Evolutionary conservation across 1,140 invertebrate genomes (phyloP).

Genomic region (Grapholita molesta): DNA sequence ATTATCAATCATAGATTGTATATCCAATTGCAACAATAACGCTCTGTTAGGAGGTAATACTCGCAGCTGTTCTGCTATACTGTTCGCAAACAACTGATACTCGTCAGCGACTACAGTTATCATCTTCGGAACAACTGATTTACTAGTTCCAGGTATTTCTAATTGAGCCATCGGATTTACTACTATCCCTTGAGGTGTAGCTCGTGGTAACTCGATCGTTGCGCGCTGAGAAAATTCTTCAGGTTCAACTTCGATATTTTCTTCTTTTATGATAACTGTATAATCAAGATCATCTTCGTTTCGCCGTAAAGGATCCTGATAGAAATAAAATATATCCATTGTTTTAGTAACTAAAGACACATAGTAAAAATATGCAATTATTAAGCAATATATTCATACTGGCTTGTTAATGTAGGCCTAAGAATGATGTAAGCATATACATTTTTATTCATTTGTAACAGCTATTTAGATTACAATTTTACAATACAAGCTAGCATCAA

Average conservation of each 20-base stretch:
- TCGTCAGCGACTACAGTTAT: constrained; percentile 17
- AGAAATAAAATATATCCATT: neutral
- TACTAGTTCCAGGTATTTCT: neutral
- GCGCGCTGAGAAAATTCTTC: neutral
- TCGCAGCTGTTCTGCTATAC: constrained; percentile 21
- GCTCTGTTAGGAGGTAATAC: constrained; percentile 21
- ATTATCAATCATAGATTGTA: constrained; percentile 24
- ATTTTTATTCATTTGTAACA: too few species aligned
- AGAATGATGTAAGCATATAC: too few species aligned
- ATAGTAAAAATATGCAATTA: neutral
- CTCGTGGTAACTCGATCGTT: neutral
- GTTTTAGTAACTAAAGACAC: neutral
- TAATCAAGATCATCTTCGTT: neutral
- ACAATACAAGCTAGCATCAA: too few species aligned
- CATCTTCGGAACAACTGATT: neutral
- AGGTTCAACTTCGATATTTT: neutral
- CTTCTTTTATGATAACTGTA: neutral
- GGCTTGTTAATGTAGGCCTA: too few species aligned
- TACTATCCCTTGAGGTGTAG: neutral
- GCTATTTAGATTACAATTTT: too few species aligned
- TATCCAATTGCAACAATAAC: constrained; percentile 22
- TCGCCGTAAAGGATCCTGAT: neutral
- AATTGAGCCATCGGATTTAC: neutral
- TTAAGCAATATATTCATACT: too few species aligned
- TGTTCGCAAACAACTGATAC: constrained; percentile 27